Base-by-base conservation (phyloP, 2,888 invertebrate genomes). In the Slavum lentiscoides region DNA sequence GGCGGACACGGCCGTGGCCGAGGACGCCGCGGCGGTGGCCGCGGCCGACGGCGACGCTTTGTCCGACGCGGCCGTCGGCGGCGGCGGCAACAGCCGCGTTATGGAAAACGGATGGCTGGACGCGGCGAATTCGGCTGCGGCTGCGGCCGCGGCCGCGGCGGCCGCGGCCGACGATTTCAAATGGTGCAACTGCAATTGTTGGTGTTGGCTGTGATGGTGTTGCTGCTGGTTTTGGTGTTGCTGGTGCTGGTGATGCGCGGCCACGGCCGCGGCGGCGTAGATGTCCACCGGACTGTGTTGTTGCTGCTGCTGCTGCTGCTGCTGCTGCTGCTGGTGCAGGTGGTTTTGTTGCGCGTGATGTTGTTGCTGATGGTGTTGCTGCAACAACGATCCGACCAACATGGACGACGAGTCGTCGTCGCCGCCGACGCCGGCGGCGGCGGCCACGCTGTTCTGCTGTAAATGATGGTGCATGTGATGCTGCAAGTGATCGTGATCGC, bases 81-180 rank as follows among this genome's bases (percentile, higher is more conserved):
- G 94, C 75, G 92, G 91, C 77, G 96, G 96, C 85, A 97, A 90
- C 86, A 97, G 90, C 87, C 96, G 92, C 85, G 94, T 96, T 87
- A 97, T 97, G 87, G 95, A 95, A 89, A 97, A 97, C 39, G 97
- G 97, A 86, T 96, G 96, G 86, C 91, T 93, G 84, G 94, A 91
- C 21, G 94, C 92, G 82, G 94, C 93, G 86, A 94, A 94, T 62
- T 91, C 66, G 91, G 91, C 84, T 91, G 90, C 84, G 90, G 90
- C 68, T 91, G 87, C 81, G 90, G 90, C 66, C 91, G 91, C 84
- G 91, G n/a, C n/a, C 2, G 30, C 30, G 30, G 30, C 30, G 30
- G 90, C 69, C 91, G 87, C 81, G 90, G 90, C 84, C 87, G 86
- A 83, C 82, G 84, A 59, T 83, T 83, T 64, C 87, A 89, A 82